phyloP scores from a whole-genome alignment of 2,113 vertebrate species.

The Amazona guildingii region DNA sequence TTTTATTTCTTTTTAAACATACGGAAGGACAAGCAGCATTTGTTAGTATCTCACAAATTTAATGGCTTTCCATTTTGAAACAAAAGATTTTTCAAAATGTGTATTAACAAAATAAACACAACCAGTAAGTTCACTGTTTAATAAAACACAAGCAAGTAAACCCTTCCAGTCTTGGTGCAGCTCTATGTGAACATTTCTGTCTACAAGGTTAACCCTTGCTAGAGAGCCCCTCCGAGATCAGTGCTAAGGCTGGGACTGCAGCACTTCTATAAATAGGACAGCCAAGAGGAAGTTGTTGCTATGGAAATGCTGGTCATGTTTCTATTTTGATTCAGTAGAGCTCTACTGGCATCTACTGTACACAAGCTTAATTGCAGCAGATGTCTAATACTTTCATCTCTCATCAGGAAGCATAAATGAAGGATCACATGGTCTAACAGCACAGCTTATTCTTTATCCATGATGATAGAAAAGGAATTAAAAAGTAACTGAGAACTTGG shows the following conservation, averaged over 20 bases:
- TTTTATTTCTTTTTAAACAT: neutral
- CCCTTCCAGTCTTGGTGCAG: neutral
- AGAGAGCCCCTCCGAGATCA: constrained; percentile 16
- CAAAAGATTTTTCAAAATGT: neutral
- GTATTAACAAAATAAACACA: neutral
- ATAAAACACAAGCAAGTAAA: neutral
- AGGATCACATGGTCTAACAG: neutral
- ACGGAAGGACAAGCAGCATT: neutral
- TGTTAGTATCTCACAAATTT: neutral
- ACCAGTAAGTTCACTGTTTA: neutral
- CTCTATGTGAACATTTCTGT: neutral
- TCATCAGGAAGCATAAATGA: neutral
- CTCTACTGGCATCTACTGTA: constrained; percentile 81
- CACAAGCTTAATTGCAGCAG: constrained; percentile 69
- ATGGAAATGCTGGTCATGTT: constrained; percentile 48
- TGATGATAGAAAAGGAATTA: neutral
- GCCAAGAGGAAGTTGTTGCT: constrained; percentile 72
- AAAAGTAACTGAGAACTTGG: neutral
- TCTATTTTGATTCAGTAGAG: constrained; percentile 60
- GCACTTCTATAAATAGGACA: constrained; percentile 71
- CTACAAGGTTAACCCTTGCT: constrained; percentile 24
- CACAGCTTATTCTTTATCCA: neutral
- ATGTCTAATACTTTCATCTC: neutral
- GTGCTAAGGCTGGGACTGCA: constrained; percentile 41
- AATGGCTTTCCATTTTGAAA: constrained; percentile 3